Percentiles rank a stretch among this genome's conserved stretches.
These are phyloP conservation scores for Acomys russatus DNA, from an alignment of 2,797 vertebrate species.

Conservation along the genomic window DNA sequence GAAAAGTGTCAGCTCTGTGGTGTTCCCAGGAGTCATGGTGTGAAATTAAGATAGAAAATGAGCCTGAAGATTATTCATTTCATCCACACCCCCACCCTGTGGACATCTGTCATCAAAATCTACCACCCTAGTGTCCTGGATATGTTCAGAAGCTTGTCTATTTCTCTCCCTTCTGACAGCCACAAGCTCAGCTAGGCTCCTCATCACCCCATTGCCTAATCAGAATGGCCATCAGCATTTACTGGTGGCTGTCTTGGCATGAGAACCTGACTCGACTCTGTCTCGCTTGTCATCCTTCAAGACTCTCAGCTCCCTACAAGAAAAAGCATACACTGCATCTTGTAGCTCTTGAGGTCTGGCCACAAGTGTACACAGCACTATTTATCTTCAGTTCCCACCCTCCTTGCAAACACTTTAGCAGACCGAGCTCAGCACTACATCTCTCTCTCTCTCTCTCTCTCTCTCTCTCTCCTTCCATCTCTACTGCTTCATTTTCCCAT, in stretches of 20 bases:
- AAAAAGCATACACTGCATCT: background rate
- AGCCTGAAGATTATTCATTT: background rate
- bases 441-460: no score
- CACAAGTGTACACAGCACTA: background rate
- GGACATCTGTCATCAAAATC: constrained; percentile 4
- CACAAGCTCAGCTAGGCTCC: background rate
- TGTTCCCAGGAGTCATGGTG: background rate
- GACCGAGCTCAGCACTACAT: background rate
- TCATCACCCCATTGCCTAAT: background rate
- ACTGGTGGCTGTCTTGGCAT: background rate
- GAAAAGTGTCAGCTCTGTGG: background rate
- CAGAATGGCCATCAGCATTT: no score
- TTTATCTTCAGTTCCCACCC: background rate
- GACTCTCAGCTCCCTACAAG: background rate
- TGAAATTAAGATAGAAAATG: constrained; percentile 16
- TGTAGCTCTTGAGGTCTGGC: background rate
- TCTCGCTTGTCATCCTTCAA: background rate
- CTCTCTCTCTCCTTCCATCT: background rate
- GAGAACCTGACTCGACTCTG: background rate
- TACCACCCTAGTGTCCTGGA: background rate
- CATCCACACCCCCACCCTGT: background rate
- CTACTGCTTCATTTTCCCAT: background rate
- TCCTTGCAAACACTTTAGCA: background rate
- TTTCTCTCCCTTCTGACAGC: background rate
- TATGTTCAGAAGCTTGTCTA: background rate